These are phyloP conservation scores for Stegodyphus dumicola DNA, from an alignment of 1,140 invertebrate genomes.

Conservation along the genomic window DNA sequence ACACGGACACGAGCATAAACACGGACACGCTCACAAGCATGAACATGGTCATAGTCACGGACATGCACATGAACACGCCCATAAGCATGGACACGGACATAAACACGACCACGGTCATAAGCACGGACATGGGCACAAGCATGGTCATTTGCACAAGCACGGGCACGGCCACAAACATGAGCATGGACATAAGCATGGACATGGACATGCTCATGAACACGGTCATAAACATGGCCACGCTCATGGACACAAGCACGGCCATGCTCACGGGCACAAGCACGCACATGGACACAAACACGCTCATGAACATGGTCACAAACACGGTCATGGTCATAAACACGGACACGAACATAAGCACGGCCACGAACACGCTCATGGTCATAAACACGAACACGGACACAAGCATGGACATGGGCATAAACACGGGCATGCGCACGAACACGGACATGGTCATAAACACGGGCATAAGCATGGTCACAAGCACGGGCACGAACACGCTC, in stretches of 20 bases:
- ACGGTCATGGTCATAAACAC: neutral
- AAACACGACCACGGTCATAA: conserved; percentile 34
- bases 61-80: conserved; percentile 25
- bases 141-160: conserved; percentile 36
- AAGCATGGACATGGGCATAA: neutral
- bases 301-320: conserved; percentile 38
- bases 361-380: conserved; percentile 30
- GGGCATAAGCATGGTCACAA: conserved; percentile 30
- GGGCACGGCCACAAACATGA: conserved; percentile 32
- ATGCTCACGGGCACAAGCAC: conserved; percentile 37
- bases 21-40: conserved; percentile 43
- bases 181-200: conserved; percentile 44
- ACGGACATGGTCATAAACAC: conserved; percentile 39
- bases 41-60: conserved; percentile 33
- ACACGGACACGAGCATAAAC: conserved; percentile 38
- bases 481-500: conserved; percentile 38
- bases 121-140: conserved; percentile 33
- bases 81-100: conserved; percentile 40
- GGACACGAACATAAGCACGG: neutral
- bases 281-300: conserved; percentile 40
- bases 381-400: conserved; percentile 33
- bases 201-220: conserved; percentile 25
- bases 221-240: conserved; percentile 41
- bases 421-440: neutral
- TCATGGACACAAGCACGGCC: conserved; percentile 28